Evolutionary conservation across 2,888 invertebrate genomes (phyloP), one percentile per base, ranked within the genome.

Genomic region (Watsonalla cultraria): DNA sequence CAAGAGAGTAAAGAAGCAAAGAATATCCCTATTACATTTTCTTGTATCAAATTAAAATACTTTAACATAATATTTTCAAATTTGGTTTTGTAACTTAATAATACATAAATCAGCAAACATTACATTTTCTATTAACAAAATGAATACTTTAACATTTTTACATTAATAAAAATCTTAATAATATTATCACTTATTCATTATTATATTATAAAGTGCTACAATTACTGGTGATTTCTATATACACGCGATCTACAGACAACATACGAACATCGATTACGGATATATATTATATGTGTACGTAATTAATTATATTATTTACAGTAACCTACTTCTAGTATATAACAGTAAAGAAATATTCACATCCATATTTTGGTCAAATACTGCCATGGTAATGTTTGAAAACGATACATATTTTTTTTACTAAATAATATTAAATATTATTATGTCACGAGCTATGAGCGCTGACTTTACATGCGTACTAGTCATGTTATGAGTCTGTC

Each of bases 301-400:
- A 51, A 37, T 54, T 54, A 51, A 50, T 50, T 47, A 46, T 48
- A 51, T 55, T 55, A 58, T 54, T 39, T 55, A 54, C 53, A 58
- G 51, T 42, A n/a, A 33, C 46, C 46, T 50, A 48, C 9, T 46
- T 9, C 45, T 51, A 51, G 6, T 34, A 45, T 13, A 45, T 51
- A 51, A 53, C 49, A 13, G 57, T 60, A 72, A 68, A 69, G 56
- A 70, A 70, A 72, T 79, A 79, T 81, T 76, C 72, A 85, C 80
- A 84, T 77, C 74, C 74, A 68, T 69, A 37, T 76, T 65, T 82
- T 86, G 82, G 82, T 87, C 84, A 62, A 86, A 85, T 84, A 88
- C 82, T 86, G 84, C 58, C 65, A 70, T 70, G 80, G 79, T 64
- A 72, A 78, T 70, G 8, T 5, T 11, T 42, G 5, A 24, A 2